phyloP scores from a whole-genome alignment of 2,888 invertebrate species.

The Phrixothrix hirtus region DNA sequence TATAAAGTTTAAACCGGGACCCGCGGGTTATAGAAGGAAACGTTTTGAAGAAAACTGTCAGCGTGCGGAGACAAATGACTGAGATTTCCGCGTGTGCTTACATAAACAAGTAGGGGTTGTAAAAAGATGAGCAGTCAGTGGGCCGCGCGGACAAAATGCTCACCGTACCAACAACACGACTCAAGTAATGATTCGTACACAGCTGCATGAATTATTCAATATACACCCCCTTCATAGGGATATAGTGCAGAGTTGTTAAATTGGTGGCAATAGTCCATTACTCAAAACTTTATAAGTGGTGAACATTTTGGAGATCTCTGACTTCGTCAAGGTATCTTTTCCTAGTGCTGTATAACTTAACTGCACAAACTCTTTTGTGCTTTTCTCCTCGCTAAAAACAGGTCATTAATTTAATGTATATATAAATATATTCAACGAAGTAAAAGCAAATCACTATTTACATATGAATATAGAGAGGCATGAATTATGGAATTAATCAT shows the following conservation, averaged over 20 bases:
- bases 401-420: slow-evolving; percentile 44
- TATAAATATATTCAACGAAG: slow-evolving; percentile 41
- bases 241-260: slow-evolving; percentile 37
- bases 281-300: background rate
- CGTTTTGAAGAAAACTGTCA: slow-evolving; percentile 48
- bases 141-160: slow-evolving; percentile 51
- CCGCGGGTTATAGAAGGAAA: slow-evolving; percentile 30
- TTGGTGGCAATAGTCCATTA: slow-evolving; percentile 32
- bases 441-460: slow-evolving; percentile 38
- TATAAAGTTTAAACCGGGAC: slow-evolving; percentile 24
- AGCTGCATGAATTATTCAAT: slow-evolving; percentile 54
- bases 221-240: slow-evolving; percentile 40
- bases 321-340: slow-evolving; percentile 22
- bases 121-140: slow-evolving; percentile 41
- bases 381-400: slow-evolving; percentile 36
- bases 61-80: slow-evolving; percentile 36
- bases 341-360: slow-evolving; percentile 22
- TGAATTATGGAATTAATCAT: slow-evolving; percentile 46
- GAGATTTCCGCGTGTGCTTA: slow-evolving; percentile 48
- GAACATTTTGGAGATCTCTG: slow-evolving; percentile 23
- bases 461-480: slow-evolving; percentile 41
- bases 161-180: slow-evolving; percentile 53
- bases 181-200: slow-evolving; percentile 57
- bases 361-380: slow-evolving; percentile 23
- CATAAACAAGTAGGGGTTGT: slow-evolving; percentile 49